Conservation (phyloP, 2,113 vertebrate species). For the Hipposideros armiger region DNA sequence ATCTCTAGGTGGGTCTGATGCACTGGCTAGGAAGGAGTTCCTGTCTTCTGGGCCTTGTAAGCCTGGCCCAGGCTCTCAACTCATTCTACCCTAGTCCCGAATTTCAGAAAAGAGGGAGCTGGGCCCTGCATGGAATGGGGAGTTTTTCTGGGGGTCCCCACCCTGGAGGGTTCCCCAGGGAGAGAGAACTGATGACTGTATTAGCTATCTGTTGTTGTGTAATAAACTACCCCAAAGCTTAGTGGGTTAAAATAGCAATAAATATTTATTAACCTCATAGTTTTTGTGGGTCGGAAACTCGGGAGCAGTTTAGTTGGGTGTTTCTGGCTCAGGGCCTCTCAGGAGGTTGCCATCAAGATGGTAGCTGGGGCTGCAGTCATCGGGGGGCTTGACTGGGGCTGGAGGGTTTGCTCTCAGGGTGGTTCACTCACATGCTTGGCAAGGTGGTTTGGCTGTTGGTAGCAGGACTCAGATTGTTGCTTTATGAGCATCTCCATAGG, state of each 20-base stretch:
- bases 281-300: neutral
- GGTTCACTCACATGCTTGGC: neutral
- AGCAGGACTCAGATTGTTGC: neutral
- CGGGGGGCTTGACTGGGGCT: neutral
- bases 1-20: neutral
- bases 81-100: neutral
- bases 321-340: neutral
- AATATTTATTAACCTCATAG: neutral
- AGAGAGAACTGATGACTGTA: neutral
- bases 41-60: neutral
- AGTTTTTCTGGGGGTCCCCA: neutral
- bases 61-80: neutral
- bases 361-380: neutral
- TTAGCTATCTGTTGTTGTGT: neutral
- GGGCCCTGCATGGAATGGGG: neutral
- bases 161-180: neutral
- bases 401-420: neutral
- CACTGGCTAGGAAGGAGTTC: neutral
- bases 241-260: neutral
- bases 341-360: neutral
- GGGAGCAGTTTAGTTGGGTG: neutral
- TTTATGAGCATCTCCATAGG: neutral
- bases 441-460: neutral
- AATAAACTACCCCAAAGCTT: neutral
- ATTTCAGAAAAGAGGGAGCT: neutral